A percentile compares a stretch with the other conserved stretches of the same genome.
Conservation (phyloP, 2,888 invertebrate species). For the Lypha dubia region DNA sequence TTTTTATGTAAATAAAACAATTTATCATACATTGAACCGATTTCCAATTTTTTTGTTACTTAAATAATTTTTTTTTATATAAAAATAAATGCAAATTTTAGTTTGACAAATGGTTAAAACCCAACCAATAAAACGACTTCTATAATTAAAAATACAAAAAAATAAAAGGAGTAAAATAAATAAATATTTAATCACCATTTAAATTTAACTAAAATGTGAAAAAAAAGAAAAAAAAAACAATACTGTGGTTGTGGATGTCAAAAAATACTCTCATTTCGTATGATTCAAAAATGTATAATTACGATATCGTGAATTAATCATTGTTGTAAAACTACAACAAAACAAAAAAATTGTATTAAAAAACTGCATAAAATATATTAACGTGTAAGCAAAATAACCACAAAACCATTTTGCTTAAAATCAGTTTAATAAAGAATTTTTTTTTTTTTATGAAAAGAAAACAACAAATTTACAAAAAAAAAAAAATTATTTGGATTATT, state of each 20-base stretch:
- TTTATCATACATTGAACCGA: background rate
- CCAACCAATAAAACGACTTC: background rate
- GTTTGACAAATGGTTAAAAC: background rate
- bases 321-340: slow-evolving; percentile 13
- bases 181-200: slow-evolving; percentile 1
- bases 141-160: background rate
- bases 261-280: slow-evolving; percentile 43
- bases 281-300: slow-evolving; percentile 46
- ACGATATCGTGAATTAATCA: slow-evolving; percentile 43
- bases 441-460: slow-evolving; percentile 14
- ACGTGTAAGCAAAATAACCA: slow-evolving; percentile 42
- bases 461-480: background rate
- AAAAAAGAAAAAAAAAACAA: background rate
- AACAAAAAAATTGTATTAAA: background rate
- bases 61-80: too few relatives aligned
- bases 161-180: background rate
- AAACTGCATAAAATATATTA: slow-evolving; percentile 23
- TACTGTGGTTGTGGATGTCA: slow-evolving; percentile 44
- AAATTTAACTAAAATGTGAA: slow-evolving; percentile 31
- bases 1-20: too few relatives aligned
- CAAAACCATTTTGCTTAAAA: slow-evolving; percentile 40
- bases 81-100: background rate
- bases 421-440: slow-evolving; percentile 24
- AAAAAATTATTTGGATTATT: slow-evolving; percentile 15
- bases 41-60: background rate